phyloP scores from a whole-genome alignment of 2,888 invertebrate species.

The Sarcophaga carnaria region DNA sequence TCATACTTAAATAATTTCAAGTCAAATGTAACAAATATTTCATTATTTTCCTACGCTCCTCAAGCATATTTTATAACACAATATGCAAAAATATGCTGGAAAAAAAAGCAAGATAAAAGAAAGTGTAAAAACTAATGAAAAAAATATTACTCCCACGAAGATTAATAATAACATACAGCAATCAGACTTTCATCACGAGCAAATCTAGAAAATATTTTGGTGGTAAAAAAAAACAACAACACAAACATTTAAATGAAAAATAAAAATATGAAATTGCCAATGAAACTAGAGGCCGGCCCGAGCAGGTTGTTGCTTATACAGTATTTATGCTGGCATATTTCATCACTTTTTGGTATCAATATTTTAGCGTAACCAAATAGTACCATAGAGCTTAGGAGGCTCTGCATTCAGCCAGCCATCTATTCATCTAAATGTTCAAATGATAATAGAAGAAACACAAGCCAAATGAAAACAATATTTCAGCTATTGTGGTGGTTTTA shows the following conservation, averaged over 20 bases:
- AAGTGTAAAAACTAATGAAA: constrained; percentile 58
- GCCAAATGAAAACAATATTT: not conserved
- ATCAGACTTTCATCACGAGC: constrained; percentile 7
- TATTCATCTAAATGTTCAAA: constrained; percentile 45
- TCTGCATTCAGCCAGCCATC: constrained; percentile 15
- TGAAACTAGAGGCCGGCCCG: constrained; percentile 11
- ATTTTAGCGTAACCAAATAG: constrained; percentile 50
- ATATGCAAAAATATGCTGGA: constrained; percentile 52
- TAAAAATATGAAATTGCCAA: constrained; percentile 24
- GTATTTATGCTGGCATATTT: constrained; percentile 29
- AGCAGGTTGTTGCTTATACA: constrained; percentile 10
- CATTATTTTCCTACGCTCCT: constrained; percentile 50
- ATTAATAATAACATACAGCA: constrained; percentile 77
- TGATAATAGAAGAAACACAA: not conserved
- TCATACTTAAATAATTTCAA: constrained; percentile 80
- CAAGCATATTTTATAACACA: constrained; percentile 46
- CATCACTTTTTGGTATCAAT: constrained; percentile 54
- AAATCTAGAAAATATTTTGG: constrained; percentile 11
- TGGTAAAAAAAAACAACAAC: not conserved
- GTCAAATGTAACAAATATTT: constrained; percentile 72
- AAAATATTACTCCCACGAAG: constrained; percentile 78
- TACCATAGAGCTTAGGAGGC: constrained; percentile 2
- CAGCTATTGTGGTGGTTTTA: not conserved
- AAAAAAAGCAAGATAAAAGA: constrained; percentile 64
- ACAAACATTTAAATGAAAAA: constrained; percentile 5